Conservation (phyloP, 2,888 invertebrate species). For the Pyrochroa serraticornis region DNA sequence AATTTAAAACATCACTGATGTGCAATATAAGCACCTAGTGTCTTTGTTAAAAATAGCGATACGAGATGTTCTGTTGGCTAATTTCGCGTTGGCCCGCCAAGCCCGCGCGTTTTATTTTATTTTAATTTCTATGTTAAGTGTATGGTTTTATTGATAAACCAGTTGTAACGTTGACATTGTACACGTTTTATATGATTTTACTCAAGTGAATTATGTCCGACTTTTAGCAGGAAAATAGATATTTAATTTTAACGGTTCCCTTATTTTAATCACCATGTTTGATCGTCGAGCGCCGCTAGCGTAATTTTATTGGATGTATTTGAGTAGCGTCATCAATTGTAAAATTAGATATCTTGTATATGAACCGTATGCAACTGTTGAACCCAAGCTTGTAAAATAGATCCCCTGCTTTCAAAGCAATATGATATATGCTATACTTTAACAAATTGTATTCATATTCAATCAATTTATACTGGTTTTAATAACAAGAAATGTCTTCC, state of each 20-base stretch:
- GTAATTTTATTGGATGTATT: conserved; percentile 20
- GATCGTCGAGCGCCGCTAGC: conserved; percentile 13
- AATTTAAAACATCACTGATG: conserved; percentile 35
- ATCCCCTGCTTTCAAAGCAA: conserved; percentile 36
- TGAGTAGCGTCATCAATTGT: conserved; percentile 18
- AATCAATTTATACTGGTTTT: conserved; percentile 59
- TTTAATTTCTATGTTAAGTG: too few relatives aligned
- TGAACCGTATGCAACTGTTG: conserved; percentile 31
- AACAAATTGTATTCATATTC: conserved; percentile 56
- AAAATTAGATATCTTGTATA: conserved; percentile 26
- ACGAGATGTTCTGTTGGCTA: conserved; percentile 5
- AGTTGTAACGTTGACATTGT: too few relatives aligned
- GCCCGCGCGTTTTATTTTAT: too few relatives aligned
- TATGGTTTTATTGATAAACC: too few relatives aligned
- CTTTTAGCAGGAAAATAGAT: too few relatives aligned
- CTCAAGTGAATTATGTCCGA: too few relatives aligned
- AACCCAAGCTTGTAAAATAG: conserved; percentile 49
- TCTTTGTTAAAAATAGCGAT: conserved; percentile 21
- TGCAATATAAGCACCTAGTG: conserved; percentile 32
- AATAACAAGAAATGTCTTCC: conserved; percentile 59
- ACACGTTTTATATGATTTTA: too few relatives aligned
- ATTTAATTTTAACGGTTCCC: too few relatives aligned
- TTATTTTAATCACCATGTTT: too few relatives aligned
- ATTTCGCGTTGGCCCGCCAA: too few relatives aligned
- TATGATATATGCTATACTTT: conserved; percentile 45